Percentiles rank a stretch among this genome's conserved stretches.
Conservation (phyloP, 2,888 invertebrate genomes). For the Melolontha melolontha region DNA sequence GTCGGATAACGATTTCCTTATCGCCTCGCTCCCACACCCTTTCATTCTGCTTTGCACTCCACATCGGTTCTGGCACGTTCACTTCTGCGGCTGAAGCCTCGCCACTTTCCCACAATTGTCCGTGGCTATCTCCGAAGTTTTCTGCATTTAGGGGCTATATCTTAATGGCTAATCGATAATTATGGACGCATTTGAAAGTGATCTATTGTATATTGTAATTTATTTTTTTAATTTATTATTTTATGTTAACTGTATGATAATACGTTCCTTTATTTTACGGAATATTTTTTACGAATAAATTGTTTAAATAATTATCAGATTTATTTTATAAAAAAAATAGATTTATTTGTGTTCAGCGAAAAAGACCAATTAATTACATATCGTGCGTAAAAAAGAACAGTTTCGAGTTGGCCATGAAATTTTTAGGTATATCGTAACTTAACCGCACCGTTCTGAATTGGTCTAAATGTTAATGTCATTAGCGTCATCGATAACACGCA, state of each 20-base stretch:
- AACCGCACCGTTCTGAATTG: too few species aligned
- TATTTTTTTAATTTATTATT: slow-evolving; percentile 18
- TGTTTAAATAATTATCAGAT: too few species aligned
- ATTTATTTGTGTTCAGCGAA: too few species aligned
- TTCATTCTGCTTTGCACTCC: not conserved
- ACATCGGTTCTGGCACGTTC: not conserved
- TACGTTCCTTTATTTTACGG: too few species aligned
- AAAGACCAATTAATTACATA: too few species aligned
- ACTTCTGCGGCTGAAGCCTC: not conserved
- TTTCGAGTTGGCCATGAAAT: too few species aligned
- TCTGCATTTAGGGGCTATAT: slow-evolving; percentile 7
- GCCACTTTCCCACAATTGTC: not conserved
- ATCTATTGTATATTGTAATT: slow-evolving; percentile 11
- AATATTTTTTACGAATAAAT: too few species aligned
- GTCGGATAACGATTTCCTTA: slow-evolving; percentile 52
- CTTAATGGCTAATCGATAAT: slow-evolving; percentile 21
- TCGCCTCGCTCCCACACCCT: slow-evolving; percentile 28
- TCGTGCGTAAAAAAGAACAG: too few species aligned
- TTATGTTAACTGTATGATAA: not conserved
- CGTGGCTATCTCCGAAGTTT: not conserved
- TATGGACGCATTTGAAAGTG: not conserved
- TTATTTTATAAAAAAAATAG: too few species aligned
- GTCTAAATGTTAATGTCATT: too few species aligned
- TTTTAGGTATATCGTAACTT: too few species aligned
- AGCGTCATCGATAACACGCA: too few species aligned